Evolutionary conservation across 2,113 vertebrate genomes (phyloP).

Genomic region (Urocitellus parryii): DNA sequence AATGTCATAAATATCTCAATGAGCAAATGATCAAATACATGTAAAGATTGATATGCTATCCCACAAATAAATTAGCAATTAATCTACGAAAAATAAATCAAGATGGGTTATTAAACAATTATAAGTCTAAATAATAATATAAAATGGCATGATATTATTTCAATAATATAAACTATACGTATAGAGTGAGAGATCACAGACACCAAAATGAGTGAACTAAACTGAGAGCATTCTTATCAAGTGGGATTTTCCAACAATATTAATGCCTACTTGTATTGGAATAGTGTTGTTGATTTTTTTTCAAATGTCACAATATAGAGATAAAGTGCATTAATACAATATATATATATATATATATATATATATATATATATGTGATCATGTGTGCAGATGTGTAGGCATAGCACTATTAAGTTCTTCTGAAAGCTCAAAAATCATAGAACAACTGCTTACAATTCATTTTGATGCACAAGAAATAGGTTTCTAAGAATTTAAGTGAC

Average conservation of each 20-base stretch:
- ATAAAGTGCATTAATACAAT: background rate
- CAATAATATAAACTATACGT: background rate
- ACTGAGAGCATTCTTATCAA: background rate
- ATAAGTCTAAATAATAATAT: background rate
- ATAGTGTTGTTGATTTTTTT: background rate
- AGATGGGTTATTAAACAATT: background rate
- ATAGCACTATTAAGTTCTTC: background rate
- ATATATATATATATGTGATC: too few relatives aligned
- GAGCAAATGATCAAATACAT: background rate
- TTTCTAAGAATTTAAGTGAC: background rate
- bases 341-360: too few relatives aligned
- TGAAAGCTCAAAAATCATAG: background rate
- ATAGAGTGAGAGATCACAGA: background rate
- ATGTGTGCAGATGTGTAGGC: background rate
- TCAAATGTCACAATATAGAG: background rate
- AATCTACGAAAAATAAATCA: background rate
- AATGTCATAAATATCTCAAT: background rate
- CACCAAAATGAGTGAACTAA: background rate
- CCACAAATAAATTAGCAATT: background rate
- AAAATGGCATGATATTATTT: background rate
- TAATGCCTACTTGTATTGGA: background rate
- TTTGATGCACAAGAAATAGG: background rate
- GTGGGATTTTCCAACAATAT: background rate
- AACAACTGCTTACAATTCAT: fast-evolving
- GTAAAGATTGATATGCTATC: background rate